phyloP scores from a whole-genome alignment of 2,797 vertebrate genomes.

The Hippocampus kuda region DNA sequence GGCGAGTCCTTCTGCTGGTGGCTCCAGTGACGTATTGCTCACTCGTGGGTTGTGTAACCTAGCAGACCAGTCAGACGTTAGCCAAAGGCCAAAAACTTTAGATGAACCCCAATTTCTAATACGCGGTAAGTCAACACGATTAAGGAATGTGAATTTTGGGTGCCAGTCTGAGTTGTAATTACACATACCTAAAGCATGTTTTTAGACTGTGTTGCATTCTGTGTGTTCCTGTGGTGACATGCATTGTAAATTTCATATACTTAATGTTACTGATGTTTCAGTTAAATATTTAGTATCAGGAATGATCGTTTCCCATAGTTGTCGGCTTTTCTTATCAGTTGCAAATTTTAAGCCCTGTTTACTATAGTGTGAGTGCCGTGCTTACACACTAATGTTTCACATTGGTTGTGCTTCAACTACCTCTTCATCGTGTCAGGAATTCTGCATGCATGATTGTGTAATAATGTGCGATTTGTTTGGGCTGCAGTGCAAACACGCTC shows the following conservation, averaged over 20 bases:
- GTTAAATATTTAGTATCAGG: background rate
- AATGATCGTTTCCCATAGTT: background rate
- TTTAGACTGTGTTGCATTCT: background rate
- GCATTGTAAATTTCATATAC: background rate
- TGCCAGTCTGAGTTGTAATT: too few relatives aligned
- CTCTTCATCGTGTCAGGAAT: slow-evolving; percentile 11
- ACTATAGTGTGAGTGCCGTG: background rate
- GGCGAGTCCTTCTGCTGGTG: too few relatives aligned
- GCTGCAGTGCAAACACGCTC: slow-evolving; percentile 36
- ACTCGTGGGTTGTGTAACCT: too few relatives aligned
- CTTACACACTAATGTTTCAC: background rate
- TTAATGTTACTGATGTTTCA: background rate
- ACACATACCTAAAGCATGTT: too few relatives aligned
- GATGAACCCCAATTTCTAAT: too few relatives aligned
- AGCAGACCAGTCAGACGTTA: too few relatives aligned
- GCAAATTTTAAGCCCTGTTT: background rate
- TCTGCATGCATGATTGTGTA: slow-evolving; percentile 19
- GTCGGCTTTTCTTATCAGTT: background rate
- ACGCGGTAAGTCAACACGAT: too few relatives aligned
- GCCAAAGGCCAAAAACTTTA: too few relatives aligned
- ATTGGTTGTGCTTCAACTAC: slow-evolving; percentile 4
- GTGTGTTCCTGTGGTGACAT: background rate
- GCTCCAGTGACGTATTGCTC: too few relatives aligned
- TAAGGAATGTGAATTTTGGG: too few relatives aligned
- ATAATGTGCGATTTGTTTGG: slow-evolving; percentile 24